Percentiles rank a stretch among this genome's conserved stretches.
These are phyloP conservation scores for Triplophysa rosa DNA, from an alignment of 2,113 vertebrate genomes.

Conservation along the genomic window DNA sequence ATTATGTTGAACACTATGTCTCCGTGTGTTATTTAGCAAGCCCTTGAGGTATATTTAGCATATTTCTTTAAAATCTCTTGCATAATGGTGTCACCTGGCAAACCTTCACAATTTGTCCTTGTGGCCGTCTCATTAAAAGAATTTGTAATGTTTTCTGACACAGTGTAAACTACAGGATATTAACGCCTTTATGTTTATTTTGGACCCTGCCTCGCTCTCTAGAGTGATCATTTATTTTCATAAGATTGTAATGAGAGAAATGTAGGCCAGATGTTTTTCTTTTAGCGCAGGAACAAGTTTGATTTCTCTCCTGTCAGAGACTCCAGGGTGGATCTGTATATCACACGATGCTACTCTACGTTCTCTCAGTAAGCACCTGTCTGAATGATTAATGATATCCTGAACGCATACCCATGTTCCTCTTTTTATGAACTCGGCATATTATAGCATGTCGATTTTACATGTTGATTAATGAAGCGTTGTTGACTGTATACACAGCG, in stretches of 20 bases:
- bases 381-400: constrained; percentile 22
- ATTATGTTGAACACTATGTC: too few relatives aligned
- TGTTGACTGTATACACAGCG: background rate
- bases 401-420: constrained; percentile 8
- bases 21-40: too few relatives aligned
- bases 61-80: too few relatives aligned
- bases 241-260: constrained; percentile 12
- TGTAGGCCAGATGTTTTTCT: constrained; percentile 21
- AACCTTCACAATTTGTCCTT: too few relatives aligned
- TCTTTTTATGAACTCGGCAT: background rate
- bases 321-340: constrained; percentile 15
- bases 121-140: too few relatives aligned
- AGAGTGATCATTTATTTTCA: background rate
- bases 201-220: background rate
- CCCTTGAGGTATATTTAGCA: too few relatives aligned
- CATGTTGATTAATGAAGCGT: constrained; percentile 16
- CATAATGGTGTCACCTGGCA: too few relatives aligned
- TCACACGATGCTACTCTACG: constrained; percentile 4
- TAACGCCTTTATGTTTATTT: background rate
- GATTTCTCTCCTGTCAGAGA: background rate
- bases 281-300: background rate
- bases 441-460: background rate
- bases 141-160: too few relatives aligned
- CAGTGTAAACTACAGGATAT: too few relatives aligned
- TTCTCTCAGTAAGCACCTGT: constrained; percentile 5